These are phyloP conservation scores for Spea hammondii DNA, from an alignment of 2,797 vertebrate species.

Conservation along the genomic window DNA sequence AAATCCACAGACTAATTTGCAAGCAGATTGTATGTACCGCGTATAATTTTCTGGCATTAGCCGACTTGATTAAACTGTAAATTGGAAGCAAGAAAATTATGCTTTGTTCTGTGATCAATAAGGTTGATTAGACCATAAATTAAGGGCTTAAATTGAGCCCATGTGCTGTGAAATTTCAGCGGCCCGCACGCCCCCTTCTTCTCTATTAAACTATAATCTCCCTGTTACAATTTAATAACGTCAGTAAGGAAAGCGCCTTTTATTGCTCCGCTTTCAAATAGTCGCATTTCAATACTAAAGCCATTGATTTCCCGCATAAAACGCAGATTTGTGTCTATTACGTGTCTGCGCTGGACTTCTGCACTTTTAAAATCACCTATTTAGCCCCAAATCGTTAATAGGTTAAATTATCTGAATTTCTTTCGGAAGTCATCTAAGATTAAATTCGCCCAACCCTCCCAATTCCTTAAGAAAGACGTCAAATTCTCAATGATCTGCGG, in stretches of 20 bases:
- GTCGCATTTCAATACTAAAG: neutral
- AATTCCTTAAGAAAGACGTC: too few species aligned
- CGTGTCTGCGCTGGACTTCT: too few species aligned
- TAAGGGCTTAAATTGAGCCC: slow-evolving; percentile 46
- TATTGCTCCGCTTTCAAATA: slow-evolving; percentile 19
- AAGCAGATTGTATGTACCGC: slow-evolving; percentile 46
- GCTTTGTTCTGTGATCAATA: slow-evolving; percentile 54
- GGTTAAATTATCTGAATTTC: too few species aligned
- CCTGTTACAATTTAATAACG: slow-evolving; percentile 28
- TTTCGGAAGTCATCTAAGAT: too few species aligned
- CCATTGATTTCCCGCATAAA: too few species aligned
- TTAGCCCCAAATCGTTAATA: too few species aligned
- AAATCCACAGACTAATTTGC: slow-evolving; percentile 48
- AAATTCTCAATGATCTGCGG: too few species aligned
- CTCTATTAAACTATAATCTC: slow-evolving; percentile 41
- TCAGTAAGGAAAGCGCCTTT: slow-evolving; percentile 23
- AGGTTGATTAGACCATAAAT: slow-evolving; percentile 52
- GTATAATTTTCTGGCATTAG: slow-evolving; percentile 51
- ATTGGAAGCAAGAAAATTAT: slow-evolving; percentile 45
- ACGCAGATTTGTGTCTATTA: too few species aligned
- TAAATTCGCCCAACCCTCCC: too few species aligned
- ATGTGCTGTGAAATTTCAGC: slow-evolving; percentile 43
- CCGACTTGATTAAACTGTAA: slow-evolving; percentile 52
- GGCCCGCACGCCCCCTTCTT: slow-evolving; percentile 1
- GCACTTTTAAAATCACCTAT: too few species aligned